Evolutionary conservation across 2,113 vertebrate species (phyloP).

Genomic region (Myrmecophaga tridactyla): DNA sequence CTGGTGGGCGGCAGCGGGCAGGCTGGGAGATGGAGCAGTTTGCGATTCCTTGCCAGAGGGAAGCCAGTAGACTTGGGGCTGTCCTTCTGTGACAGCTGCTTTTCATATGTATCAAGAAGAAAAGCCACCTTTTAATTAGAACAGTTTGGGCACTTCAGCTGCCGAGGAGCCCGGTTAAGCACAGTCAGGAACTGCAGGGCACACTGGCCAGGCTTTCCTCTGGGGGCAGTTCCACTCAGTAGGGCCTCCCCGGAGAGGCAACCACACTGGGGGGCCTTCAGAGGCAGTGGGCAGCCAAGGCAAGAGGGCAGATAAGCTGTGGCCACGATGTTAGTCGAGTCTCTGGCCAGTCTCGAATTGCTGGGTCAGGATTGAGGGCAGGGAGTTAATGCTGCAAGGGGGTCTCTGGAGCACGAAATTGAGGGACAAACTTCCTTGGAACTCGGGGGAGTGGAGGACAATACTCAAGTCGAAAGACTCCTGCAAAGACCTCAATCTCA

Average conservation of each 20-base stretch:
- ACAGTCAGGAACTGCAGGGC: background rate
- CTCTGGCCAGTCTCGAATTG: background rate
- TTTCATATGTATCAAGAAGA: slow-evolving; percentile 55
- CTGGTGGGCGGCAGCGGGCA: background rate
- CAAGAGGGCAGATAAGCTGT: background rate
- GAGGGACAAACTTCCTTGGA: background rate
- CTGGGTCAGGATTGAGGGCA: background rate
- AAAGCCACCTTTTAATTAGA: slow-evolving; percentile 66
- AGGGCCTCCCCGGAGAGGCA: background rate
- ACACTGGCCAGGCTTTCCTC: background rate
- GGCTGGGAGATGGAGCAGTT: background rate
- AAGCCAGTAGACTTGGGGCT: background rate
- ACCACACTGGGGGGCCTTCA: accelerated
- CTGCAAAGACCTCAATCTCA: background rate
- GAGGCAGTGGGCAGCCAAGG: background rate
- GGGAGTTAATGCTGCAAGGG: background rate
- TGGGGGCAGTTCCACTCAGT: accelerated
- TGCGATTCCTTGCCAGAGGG: background rate
- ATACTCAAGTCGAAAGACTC: background rate
- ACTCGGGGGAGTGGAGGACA: background rate
- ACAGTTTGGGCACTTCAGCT: background rate
- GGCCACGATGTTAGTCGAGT: background rate
- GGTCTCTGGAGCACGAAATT: background rate
- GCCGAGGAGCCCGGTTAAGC: slow-evolving; percentile 3
- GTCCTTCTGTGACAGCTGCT: slow-evolving; percentile 54